Conservation (phyloP, 37 sponge, comb jelly and placozoan species). For the Halichondria panicea region DNA sequence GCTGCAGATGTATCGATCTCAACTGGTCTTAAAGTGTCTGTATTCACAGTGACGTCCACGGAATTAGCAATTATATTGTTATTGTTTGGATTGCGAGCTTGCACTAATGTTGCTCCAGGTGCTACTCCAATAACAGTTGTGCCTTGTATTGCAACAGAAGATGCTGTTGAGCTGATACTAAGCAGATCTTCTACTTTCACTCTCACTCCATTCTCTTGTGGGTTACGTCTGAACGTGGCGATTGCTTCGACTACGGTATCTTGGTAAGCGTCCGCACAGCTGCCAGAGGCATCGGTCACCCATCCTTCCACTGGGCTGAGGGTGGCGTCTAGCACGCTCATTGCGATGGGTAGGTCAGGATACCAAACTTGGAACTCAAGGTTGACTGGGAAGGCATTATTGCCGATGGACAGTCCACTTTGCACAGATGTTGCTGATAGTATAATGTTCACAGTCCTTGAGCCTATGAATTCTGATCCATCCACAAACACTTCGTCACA, state of each 20-base stretch:
- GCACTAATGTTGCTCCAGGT: conserved; percentile 21
- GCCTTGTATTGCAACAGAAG: background rate
- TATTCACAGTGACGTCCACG: conserved; percentile 5
- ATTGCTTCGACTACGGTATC: conserved; percentile 14
- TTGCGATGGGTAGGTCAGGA: conserved; percentile 41
- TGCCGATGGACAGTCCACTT: background rate
- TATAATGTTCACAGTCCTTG: conserved; percentile 7
- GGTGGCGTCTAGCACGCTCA: conserved; percentile 18
- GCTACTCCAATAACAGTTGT: conserved; percentile 7
- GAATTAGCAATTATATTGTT: conserved; percentile 4
- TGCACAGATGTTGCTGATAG: background rate
- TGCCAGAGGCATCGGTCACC: background rate
- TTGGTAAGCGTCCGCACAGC: conserved; percentile 48
- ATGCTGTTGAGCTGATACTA: background rate
- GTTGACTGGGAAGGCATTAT: conserved; percentile 16
- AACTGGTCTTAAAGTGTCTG: conserved; percentile 2
- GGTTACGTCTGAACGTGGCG: conserved; percentile 48
- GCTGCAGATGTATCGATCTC: conserved; percentile 34
- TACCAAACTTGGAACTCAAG: conserved; percentile 56
- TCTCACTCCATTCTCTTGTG: background rate
- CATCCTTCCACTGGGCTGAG: conserved; percentile 44
- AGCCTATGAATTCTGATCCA: conserved; percentile 37
- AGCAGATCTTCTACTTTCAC: conserved; percentile 56
- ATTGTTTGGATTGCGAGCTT: background rate
- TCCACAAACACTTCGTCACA: conserved; percentile 39